phyloP scores from a whole-genome alignment of 2,797 vertebrate species.

The Manis javanica region DNA sequence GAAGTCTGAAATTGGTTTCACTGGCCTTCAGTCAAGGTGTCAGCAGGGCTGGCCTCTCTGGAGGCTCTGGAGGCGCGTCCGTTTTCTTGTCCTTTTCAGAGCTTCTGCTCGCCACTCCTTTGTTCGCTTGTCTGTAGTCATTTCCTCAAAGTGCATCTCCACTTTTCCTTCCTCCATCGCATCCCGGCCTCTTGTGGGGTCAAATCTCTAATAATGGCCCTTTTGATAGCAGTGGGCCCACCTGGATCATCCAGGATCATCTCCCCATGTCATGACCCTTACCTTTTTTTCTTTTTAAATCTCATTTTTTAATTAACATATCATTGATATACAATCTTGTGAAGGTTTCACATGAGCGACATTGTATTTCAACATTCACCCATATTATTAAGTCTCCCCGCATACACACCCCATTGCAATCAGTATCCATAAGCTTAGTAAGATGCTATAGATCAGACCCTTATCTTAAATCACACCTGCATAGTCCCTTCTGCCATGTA shows the following conservation, averaged over 20 bases:
- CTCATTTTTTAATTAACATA: too few species aligned
- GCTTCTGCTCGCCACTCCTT: not conserved
- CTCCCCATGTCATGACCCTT: not conserved
- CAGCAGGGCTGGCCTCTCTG: not conserved
- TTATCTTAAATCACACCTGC: not conserved
- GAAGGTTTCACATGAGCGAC: too few species aligned
- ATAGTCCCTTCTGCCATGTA: not conserved
- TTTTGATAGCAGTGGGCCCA: not conserved
- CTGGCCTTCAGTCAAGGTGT: not conserved
- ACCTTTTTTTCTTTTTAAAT: too few species aligned
- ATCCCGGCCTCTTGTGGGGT: not conserved
- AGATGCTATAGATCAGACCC: too few species aligned
- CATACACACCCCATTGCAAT: too few species aligned
- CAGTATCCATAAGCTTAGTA: too few species aligned
- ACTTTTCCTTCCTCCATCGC: not conserved
- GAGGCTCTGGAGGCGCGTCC: not conserved
- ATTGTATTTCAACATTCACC: too few species aligned
- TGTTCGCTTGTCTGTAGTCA: not conserved
- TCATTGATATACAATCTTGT: too few species aligned
- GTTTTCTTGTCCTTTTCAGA: not conserved
- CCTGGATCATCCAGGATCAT: too few species aligned
- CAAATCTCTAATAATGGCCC: fast-evolving
- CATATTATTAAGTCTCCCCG: too few species aligned
- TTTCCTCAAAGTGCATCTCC: fast-evolving
- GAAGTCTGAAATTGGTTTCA: not conserved